These are phyloP conservation scores for Ciconia stormi DNA, from an alignment of 2,113 vertebrate species.

Conservation along the genomic window DNA sequence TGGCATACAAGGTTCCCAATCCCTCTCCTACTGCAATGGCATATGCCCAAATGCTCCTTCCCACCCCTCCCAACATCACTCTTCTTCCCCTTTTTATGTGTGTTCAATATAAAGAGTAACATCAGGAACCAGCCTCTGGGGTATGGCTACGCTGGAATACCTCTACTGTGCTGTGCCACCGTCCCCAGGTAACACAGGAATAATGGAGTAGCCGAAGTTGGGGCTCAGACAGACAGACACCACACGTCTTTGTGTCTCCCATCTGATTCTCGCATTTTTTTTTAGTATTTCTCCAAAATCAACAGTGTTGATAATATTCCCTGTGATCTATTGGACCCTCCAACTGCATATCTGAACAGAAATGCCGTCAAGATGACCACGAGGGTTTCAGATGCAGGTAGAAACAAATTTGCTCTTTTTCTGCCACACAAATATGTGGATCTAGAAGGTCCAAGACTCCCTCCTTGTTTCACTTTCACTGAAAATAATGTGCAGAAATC, in stretches of 20 bases:
- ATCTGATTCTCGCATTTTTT: neutral
- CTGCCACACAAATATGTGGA: neutral
- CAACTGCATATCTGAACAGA: neutral
- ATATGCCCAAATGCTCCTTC: neutral
- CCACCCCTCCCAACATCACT: neutral
- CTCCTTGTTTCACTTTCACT: neutral
- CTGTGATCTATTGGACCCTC: neutral
- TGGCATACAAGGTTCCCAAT: rapidly evolving
- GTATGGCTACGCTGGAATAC: neutral
- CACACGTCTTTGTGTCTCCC: neutral
- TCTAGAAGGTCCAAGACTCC: neutral
- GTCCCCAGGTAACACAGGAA: neutral
- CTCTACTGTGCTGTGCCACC: neutral
- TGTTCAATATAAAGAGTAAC: neutral
- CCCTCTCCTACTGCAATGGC: neutral
- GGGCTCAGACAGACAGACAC: neutral
- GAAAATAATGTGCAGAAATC: neutral
- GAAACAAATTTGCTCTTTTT: neutral
- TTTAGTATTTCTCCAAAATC: neutral
- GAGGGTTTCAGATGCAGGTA: neutral
- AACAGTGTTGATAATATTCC: neutral
- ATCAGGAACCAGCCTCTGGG: neutral
- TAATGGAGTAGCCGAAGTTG: neutral
- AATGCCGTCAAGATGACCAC: neutral
- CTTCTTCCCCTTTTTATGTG: neutral